A percentile compares a stretch with the other conserved stretches of the same genome.
These are phyloP conservation scores for Physocephala rufipes DNA, from an alignment of 2,888 invertebrate species.

Conservation along the genomic window DNA sequence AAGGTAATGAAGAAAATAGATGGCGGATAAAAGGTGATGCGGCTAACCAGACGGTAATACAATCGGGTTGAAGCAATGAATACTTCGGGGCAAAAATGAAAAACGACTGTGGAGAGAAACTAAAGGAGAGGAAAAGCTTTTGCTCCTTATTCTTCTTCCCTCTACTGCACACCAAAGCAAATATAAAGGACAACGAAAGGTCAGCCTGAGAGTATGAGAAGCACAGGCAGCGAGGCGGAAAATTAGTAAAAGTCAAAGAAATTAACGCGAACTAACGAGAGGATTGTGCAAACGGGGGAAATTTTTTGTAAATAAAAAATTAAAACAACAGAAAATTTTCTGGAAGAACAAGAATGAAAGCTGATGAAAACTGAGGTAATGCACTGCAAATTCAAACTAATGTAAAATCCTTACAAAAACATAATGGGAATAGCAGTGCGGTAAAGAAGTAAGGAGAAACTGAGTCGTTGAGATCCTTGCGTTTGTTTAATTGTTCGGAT, in stretches of 20 bases:
- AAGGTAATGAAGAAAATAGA: neutral
- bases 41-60: conserved; percentile 37
- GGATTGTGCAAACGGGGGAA: neutral
- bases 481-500: neutral
- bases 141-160: too few relatives aligned
- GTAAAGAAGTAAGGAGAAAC: neutral
- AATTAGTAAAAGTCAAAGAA: conserved; percentile 21
- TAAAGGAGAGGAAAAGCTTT: too few relatives aligned
- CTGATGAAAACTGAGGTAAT: neutral
- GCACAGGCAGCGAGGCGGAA: neutral
- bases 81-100: conserved; percentile 37
- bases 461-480: neutral
- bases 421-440: neutral
- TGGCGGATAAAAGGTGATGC: neutral
- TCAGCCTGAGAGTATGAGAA: too few relatives aligned
- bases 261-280: neutral
- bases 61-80: conserved; percentile 59
- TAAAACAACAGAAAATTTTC: neutral
- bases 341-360: neutral
- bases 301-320: neutral
- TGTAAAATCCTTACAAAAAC: neutral
- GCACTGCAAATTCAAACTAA: neutral
- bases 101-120: neutral
- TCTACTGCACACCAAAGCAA: too few relatives aligned
- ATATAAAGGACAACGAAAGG: neutral